phyloP scores from a whole-genome alignment of 2,113 vertebrate genomes.

The Pao palembangensis region DNA sequence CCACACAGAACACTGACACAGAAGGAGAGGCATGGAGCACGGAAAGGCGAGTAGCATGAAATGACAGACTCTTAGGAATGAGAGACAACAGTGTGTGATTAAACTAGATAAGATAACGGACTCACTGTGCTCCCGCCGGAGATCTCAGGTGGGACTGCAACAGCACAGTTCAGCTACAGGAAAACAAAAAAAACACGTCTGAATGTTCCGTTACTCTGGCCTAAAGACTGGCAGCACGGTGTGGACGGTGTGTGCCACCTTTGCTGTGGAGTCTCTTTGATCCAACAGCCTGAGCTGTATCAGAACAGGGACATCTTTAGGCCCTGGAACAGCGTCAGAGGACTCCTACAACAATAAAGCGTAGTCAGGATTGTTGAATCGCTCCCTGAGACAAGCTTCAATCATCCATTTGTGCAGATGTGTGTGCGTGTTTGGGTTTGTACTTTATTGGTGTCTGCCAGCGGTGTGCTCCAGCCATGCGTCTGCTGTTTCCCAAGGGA shows the following conservation, averaged over 20 bases:
- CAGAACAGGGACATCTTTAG: constrained; percentile 74
- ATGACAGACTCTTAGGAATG: not conserved
- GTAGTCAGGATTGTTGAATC: not conserved
- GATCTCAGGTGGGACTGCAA: constrained; percentile 71
- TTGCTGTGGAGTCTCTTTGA: constrained; percentile 80
- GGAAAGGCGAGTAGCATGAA: constrained; percentile 34
- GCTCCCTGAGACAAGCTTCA: not conserved
- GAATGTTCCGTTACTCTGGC: not conserved
- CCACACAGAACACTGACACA: constrained; percentile 77
- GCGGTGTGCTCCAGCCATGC: constrained; percentile 78
- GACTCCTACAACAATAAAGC: constrained; percentile 45
- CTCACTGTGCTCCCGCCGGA: constrained; percentile 75
- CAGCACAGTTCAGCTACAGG: constrained; percentile 71
- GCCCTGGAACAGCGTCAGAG: constrained; percentile 55
- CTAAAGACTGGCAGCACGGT: not conserved
- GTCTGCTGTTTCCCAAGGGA: constrained; percentile 75
- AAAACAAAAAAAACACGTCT: not conserved
- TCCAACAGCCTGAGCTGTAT: constrained; percentile 77
- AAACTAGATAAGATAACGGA: constrained; percentile 10
- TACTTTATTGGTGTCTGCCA: constrained; percentile 33
- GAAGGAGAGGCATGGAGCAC: constrained; percentile 24
- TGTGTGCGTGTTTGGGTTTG: constrained; percentile 1
- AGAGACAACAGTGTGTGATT: constrained; percentile 7
- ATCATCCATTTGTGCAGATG: not conserved
- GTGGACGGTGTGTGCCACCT: constrained; percentile 57